Base-by-base conservation (phyloP, 2,888 invertebrate genomes). In the Cryptocephalus primarius region DNA sequence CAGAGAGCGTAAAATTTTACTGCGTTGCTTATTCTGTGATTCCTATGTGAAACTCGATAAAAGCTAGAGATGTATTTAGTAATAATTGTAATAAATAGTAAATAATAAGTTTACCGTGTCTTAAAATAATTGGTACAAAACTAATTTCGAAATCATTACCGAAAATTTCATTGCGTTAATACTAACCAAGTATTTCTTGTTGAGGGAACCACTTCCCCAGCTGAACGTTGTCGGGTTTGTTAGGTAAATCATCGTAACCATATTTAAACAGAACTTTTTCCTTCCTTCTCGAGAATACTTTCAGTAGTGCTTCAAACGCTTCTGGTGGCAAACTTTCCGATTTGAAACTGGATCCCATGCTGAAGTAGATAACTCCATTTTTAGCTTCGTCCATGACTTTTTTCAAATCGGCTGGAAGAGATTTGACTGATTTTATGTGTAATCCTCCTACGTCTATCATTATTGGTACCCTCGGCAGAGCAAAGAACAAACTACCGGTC, bases 241-340 rank as follows among this genome's bases (percentile, higher is more conserved):
- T 74, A 1, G 73, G 71, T 11, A 77, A 58, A 3, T 66, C 50
- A 32, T 76, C 72, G 0, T 75, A 75, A 52, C 83, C 82, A 78
- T 80, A 84, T 67, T 84, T 83, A 82, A 82, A 83, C 10, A 85
- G 58, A 0, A 85, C 75, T 2, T 73, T 77, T 50, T 82, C 78
- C 51, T 82, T 79, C 0, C 83, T 56, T 47, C 71, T 72, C 1
- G 73, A 67, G 42, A 85, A 77, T 2, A 74, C 75, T 43, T 75
- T 75, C 9, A 78, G 63, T 33, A 85, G 72, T 1, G 69, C 73
- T 14, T 72, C 60, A 14, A 71, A 67, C 49, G 73, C 76, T 1
- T 75, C 72, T 0, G 61, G 54, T 0, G 77, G 73, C 45, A 84
- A 61, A 51, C 78, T 71, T 9, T 72, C 67, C 48, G 76, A 76